phyloP scores from a whole-genome alignment of 2,113 vertebrate genomes.

The Malurus elegans region DNA sequence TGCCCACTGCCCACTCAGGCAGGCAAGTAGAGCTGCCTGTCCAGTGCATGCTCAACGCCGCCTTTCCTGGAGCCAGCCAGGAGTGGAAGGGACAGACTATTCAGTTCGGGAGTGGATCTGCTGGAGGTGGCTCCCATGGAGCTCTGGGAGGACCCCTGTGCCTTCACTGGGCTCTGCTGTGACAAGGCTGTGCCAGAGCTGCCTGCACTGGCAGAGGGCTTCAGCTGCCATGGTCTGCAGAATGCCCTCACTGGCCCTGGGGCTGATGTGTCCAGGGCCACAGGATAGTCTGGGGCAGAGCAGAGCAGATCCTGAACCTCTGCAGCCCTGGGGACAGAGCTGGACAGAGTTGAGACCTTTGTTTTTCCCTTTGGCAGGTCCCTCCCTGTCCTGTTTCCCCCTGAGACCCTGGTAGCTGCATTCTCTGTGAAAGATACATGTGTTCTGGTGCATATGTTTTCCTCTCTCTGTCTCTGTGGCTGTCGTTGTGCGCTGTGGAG shows the following conservation, averaged over 20 bases:
- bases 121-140: not conserved
- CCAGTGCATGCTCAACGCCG: not conserved
- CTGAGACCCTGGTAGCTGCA: not conserved
- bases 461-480: not conserved
- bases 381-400: not conserved
- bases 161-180: not conserved
- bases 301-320: not conserved
- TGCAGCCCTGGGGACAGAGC: not conserved
- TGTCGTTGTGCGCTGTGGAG: rapidly evolving
- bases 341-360: not conserved
- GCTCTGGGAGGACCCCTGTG: not conserved
- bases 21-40: not conserved
- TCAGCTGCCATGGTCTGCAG: rapidly evolving
- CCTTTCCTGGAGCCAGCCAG: not conserved
- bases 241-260: not conserved
- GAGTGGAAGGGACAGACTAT: not conserved
- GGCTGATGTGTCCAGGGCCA: not conserved
- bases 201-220: rapidly evolving
- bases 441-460: not conserved
- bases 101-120: rapidly evolving
- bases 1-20: not conserved
- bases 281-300: not conserved
- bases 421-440: not conserved
- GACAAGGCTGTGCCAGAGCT: rapidly evolving
- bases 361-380: not conserved